A percentile compares a stretch with the other conserved stretches of the same genome.
phyloP scores from a whole-genome alignment of 2,888 invertebrate genomes.

The Tillus elongatus region DNA sequence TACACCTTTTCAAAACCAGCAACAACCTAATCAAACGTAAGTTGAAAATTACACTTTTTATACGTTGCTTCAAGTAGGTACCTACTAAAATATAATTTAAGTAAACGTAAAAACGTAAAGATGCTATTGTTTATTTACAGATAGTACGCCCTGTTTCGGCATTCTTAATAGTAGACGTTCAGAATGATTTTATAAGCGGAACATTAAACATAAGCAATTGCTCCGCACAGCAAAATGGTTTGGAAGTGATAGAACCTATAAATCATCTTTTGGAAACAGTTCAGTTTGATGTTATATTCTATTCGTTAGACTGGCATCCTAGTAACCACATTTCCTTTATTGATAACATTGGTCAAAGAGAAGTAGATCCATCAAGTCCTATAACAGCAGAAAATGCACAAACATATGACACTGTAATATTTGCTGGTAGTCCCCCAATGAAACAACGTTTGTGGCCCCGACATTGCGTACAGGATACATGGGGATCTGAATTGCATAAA shows the following conservation, averaged over 20 bases:
- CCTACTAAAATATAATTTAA: too few relatives aligned
- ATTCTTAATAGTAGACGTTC: constrained; percentile 90
- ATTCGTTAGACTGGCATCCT: constrained; percentile 97
- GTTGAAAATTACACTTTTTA: too few relatives aligned
- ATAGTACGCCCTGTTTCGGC: constrained; percentile 80
- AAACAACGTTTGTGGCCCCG: constrained; percentile 90
- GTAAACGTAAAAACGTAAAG: too few relatives aligned
- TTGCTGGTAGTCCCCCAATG: constrained; percentile 76
- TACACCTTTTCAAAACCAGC: too few relatives aligned
- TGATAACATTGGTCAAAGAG: constrained; percentile 75
- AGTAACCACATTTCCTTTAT: constrained; percentile 92
- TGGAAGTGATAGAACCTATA: constrained; percentile 85
- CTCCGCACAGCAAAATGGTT: constrained; percentile 83
- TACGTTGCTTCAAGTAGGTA: too few relatives aligned
- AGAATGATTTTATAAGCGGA: constrained; percentile 96
- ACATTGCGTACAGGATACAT: constrained; percentile 91
- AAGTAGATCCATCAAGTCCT: constrained; percentile 63
- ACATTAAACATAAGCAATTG: constrained; percentile 88
- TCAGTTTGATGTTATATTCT: constrained; percentile 80
- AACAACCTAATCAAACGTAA: too few relatives aligned
- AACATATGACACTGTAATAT: constrained; percentile 86
- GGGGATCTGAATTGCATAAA: constrained; percentile 89
- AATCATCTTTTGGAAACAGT: constrained; percentile 75
- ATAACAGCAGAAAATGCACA: constrained; percentile 68
- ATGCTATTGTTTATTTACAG: constrained; percentile 39